These are phyloP conservation scores for Drosophila sordidula DNA, from an alignment of 2,888 invertebrate species.

Conservation along the genomic window DNA sequence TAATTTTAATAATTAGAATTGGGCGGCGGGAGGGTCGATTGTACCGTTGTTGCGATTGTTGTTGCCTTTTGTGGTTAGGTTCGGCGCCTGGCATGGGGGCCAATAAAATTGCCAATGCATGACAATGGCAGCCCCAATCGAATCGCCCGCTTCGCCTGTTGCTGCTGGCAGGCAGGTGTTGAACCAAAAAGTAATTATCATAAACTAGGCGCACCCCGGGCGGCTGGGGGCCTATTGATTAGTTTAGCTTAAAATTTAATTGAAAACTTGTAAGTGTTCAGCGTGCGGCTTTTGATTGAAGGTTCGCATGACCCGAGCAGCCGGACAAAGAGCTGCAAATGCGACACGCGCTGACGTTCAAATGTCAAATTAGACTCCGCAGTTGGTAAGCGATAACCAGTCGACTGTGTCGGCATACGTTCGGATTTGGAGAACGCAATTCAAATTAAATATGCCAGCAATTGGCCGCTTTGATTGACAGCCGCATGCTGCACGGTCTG, in stretches of 20 bases:
- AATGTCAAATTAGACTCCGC: conserved; percentile 46
- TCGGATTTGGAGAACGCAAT: conserved; percentile 33
- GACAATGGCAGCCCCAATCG: conserved; percentile 33
- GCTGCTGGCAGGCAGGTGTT: conserved; percentile 58
- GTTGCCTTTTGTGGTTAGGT: conserved; percentile 36
- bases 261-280: conserved; percentile 50
- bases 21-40: conserved; percentile 5
- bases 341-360: conserved; percentile 50
- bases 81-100: conserved; percentile 25
- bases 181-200: conserved; percentile 68
- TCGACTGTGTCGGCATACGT: conserved; percentile 34
- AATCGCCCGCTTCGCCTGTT: conserved; percentile 9
- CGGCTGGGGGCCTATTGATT: conserved; percentile 38
- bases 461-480: conserved; percentile 67
- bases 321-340: conserved; percentile 10
- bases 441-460: conserved; percentile 60
- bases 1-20: conserved; percentile 58
- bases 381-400: conserved; percentile 30
- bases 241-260: conserved; percentile 50
- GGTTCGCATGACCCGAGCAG: not conserved
- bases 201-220: conserved; percentile 36
- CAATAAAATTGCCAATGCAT: conserved; percentile 52
- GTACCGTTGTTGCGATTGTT: not conserved
- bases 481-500: conserved; percentile 35
- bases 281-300: conserved; percentile 1